A percentile compares a stretch with the other conserved stretches of the same genome.
Evolutionary conservation across 2,797 vertebrate species (phyloP).

Genomic region (Gymnothorax javanicus): DNA sequence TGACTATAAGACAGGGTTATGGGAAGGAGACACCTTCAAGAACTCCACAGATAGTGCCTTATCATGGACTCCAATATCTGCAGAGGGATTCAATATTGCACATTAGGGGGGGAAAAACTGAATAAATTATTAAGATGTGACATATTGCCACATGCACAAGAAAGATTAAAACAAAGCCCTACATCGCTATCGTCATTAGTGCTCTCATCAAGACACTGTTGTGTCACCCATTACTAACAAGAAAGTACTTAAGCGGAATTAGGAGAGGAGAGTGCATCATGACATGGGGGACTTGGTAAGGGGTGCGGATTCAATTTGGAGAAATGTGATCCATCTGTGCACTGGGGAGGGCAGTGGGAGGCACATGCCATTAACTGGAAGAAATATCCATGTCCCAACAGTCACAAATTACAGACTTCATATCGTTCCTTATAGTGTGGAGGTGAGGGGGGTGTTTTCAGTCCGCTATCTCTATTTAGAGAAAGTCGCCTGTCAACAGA

Average conservation of each 20-base stretch:
- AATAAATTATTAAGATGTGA: slow-evolving; percentile 63
- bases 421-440: background rate
- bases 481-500: background rate
- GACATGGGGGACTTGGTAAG: slow-evolving; percentile 52
- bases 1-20: slow-evolving; percentile 27
- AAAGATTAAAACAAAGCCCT: slow-evolving; percentile 47
- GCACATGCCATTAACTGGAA: background rate
- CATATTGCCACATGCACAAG: slow-evolving; percentile 43
- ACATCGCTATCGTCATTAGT: slow-evolving; percentile 66
- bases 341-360: background rate
- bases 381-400: background rate
- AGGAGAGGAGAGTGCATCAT: slow-evolving; percentile 38
- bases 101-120: background rate
- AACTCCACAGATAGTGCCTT: slow-evolving; percentile 57
- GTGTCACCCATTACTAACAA: slow-evolving; percentile 50
- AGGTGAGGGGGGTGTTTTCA: background rate
- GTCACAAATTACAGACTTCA: background rate
- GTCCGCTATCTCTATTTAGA: background rate
- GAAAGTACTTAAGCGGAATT: slow-evolving; percentile 58
- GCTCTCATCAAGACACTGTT: slow-evolving; percentile 58
- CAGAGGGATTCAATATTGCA: slow-evolving; percentile 35
- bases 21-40: slow-evolving; percentile 31
- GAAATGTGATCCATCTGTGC: slow-evolving; percentile 52
- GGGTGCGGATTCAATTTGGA: slow-evolving; percentile 58
- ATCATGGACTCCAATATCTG: slow-evolving; percentile 52